phyloP scores from a whole-genome alignment of 2,113 vertebrate species.

The Chamaetylas fuelleborni region DNA sequence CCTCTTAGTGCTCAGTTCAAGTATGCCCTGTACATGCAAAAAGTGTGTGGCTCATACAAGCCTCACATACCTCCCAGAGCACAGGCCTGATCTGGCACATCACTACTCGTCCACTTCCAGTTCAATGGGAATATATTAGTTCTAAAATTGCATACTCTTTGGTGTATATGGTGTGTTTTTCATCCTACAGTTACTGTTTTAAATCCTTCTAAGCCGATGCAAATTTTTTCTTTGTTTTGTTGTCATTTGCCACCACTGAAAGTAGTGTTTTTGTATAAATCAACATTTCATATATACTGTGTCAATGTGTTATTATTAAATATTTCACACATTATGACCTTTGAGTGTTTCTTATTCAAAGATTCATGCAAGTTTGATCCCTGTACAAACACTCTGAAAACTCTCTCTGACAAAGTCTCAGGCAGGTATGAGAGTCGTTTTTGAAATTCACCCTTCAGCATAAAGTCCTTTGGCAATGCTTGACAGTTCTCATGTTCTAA shows the following conservation, averaged over 20 bases:
- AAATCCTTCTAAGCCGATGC: neutral
- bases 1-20: neutral
- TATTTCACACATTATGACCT: conserved; percentile 66
- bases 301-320: conserved; percentile 73
- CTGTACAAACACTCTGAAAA: conserved; percentile 69
- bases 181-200: neutral
- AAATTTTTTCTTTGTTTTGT: neutral
- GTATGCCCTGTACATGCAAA: neutral
- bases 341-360: conserved; percentile 73
- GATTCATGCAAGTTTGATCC: conserved; percentile 56
- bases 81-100: neutral
- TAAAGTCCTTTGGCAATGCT: conserved; percentile 50
- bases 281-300: conserved; percentile 66
- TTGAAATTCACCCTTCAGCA: conserved; percentile 63
- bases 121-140: neutral
- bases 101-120: neutral
- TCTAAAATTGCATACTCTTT: neutral
- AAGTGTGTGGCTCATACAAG: neutral
- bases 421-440: conserved; percentile 72
- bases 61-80: neutral
- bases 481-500: conserved; percentile 74
- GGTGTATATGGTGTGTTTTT: neutral
- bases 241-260: neutral
- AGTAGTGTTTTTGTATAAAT: conserved; percentile 71
- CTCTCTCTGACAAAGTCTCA: conserved; percentile 60